These are phyloP conservation scores for Cryptocephalus primarius DNA, from an alignment of 2,888 invertebrate genomes.

Conservation along the genomic window DNA sequence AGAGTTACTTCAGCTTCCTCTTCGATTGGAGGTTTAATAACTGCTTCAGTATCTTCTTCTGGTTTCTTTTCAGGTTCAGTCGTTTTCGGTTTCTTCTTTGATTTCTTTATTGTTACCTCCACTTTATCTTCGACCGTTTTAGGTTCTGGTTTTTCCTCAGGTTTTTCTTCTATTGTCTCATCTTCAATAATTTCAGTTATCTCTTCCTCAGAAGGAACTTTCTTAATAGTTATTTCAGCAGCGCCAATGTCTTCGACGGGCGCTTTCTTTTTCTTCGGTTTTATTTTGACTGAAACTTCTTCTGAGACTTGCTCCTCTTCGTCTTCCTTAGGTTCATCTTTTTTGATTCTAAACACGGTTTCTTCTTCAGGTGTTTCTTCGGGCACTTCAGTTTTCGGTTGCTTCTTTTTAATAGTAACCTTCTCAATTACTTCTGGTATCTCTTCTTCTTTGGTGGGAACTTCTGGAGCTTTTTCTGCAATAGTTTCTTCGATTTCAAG, in stretches of 20 bases:
- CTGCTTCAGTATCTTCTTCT: conserved; percentile 41
- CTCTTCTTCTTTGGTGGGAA: neutral
- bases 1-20: conserved; percentile 21
- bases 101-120: conserved; percentile 18
- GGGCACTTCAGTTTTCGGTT: conserved; percentile 7
- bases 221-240: conserved; percentile 40
- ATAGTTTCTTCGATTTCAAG: neutral
- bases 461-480: neutral
- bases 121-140: conserved; percentile 15
- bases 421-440: neutral
- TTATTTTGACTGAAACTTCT: neutral
- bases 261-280: conserved; percentile 12
- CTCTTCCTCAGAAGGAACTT: conserved; percentile 14
- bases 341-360: neutral
- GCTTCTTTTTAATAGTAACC: conserved; percentile 24
- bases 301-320: neutral
- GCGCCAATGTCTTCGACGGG: conserved; percentile 7
- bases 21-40: conserved; percentile 45
- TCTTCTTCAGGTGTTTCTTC: conserved; percentile 25
- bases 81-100: conserved; percentile 19
- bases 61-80: conserved; percentile 19
- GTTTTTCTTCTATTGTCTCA: neutral
- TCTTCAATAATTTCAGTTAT: neutral
- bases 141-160: conserved; percentile 6
- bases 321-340: neutral